phyloP scores from a whole-genome alignment of 2,113 vertebrate species.

The Nipponia nippon region DNA sequence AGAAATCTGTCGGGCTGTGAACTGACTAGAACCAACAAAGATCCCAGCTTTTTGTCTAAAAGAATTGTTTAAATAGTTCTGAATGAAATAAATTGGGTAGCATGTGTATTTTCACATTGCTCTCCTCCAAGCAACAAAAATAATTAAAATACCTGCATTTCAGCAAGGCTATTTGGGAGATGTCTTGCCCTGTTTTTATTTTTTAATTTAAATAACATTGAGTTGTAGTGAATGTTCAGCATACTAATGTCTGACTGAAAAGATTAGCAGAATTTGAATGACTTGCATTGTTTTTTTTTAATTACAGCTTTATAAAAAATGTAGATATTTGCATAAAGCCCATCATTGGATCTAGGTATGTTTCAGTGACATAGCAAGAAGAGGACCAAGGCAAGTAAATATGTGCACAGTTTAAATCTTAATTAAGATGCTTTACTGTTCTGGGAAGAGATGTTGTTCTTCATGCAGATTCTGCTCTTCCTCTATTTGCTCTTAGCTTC shows the following conservation, averaged over 20 bases:
- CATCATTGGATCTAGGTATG: background rate
- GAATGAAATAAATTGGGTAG: background rate
- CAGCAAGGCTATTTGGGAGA: background rate
- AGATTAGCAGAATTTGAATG: constrained; percentile 12
- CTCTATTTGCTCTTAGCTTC: constrained; percentile 8
- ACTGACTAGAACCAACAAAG: background rate
- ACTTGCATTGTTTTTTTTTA: constrained; percentile 15
- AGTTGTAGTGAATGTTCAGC: background rate
- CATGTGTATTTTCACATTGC: background rate
- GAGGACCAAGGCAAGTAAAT: constrained; percentile 49
- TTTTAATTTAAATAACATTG: background rate
- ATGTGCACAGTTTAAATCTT: background rate
- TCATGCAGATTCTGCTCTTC: constrained; percentile 10
- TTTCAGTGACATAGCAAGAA: constrained; percentile 7
- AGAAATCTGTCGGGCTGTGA: background rate
- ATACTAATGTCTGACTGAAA: constrained; percentile 19
- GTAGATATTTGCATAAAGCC: constrained; percentile 28
- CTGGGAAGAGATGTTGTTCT: background rate
- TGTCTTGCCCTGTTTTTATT: background rate
- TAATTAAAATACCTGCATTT: background rate
- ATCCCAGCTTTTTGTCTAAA: background rate
- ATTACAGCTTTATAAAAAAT: constrained; percentile 1
- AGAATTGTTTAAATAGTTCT: background rate
- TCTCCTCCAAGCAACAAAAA: background rate
- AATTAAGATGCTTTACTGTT: background rate